Base-by-base conservation (phyloP, 2,797 vertebrate genomes). In the Anisognathus igniventris region DNA sequence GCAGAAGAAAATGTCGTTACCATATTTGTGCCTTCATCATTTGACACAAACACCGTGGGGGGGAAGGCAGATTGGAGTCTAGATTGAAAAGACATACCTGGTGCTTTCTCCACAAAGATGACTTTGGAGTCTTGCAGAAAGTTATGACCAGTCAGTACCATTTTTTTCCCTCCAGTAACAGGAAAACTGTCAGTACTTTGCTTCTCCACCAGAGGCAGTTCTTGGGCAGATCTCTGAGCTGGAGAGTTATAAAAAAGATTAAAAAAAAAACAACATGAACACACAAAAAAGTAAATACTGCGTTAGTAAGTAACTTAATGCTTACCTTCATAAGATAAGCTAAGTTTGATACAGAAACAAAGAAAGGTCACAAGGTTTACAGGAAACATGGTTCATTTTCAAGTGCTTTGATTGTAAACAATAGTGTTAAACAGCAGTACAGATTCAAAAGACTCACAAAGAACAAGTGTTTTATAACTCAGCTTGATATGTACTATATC, bases 181-280 rank as follows among this genome's bases (percentile, higher is more conserved):
- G 98, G 98, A 96, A 98, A 98, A 91, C 98, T 99, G 97, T 99
- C 99, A 40, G 98, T 66, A 72, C 98, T 99, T 98, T 99, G 99
- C 97, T 99, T 99, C 94, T 99, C 99, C 98, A 99, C 99, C 86
- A 99, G 98, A 74, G 99, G 99, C 98, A 99, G 98, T 97, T 99
- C 99, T 98, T 99, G 99, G 90, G 99, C 99, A 20, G 99, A 99
- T 95, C 99, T 98, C 97, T 99, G 99, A 97, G 99, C 99, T 99
- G 97, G 13, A 75, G 50, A 81, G 45, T 94, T 86, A 68, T 14
- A 72, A 64, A 72, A 45, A n/a, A 51, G 27, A 60, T 83, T 7
- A 12, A 5, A 44, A 72, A 50, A 44, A 66, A 50, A 53, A 77
- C 62, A 77, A 50, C 57, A 88, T n/a, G 64, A 58, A 91, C 20